phyloP scores from a whole-genome alignment of 1,140 invertebrate genomes.

The Drusus annulatus region DNA sequence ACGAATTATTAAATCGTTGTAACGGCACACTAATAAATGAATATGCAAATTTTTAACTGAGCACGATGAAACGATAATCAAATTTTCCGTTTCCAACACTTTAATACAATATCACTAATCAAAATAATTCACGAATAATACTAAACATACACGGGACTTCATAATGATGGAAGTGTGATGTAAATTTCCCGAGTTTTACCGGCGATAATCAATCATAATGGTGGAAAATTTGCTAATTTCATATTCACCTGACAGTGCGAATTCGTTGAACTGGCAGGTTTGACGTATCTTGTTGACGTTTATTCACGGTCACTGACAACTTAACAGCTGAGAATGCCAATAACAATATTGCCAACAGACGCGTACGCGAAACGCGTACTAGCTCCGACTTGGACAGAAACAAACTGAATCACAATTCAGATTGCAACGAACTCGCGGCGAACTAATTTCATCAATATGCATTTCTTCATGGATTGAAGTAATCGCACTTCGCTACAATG shows the following conservation, averaged over 20 bases:
- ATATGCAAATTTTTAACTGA: no score
- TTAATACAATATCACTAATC: no score
- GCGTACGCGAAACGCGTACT: background rate
- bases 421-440: background rate
- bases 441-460: background rate
- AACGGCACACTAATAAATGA: no score
- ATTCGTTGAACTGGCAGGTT: background rate
- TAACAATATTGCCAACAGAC: no score
- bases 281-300: slow-evolving; percentile 23
- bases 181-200: no score
- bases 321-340: background rate
- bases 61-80: no score
- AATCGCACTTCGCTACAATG: background rate
- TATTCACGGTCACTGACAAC: slow-evolving; percentile 35
- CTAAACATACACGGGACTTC: no score
- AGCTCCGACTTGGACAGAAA: background rate
- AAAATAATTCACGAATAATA: no score
- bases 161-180: no score
- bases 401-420: background rate
- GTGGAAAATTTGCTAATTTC: background rate
- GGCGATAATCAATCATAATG: no score
- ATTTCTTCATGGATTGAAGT: background rate
- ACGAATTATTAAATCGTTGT: no score
- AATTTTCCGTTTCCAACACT: no score
- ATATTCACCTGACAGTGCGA: slow-evolving; percentile 20